These are phyloP conservation scores for Triplophysa tibetana DNA, from an alignment of 2,113 vertebrate species.

Conservation along the genomic window DNA sequence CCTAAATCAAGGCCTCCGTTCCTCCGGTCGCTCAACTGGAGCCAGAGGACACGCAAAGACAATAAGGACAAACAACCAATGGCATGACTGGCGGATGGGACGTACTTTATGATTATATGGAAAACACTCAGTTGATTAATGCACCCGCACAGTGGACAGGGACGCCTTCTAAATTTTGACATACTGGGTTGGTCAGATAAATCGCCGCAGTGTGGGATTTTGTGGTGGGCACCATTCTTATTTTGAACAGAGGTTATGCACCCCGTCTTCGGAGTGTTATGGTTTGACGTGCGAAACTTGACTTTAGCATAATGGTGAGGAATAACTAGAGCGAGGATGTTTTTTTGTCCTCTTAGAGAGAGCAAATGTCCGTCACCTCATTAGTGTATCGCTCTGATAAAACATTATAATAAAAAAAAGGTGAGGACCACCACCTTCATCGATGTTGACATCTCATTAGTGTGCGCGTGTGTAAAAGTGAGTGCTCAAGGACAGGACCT, in stretches of 20 bases:
- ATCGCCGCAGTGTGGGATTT: constrained; percentile 32
- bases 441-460: constrained; percentile 38
- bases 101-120: constrained; percentile 56
- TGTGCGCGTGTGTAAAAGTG: constrained; percentile 23
- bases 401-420: constrained; percentile 47
- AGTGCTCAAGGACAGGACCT: constrained; percentile 28
- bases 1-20: constrained; percentile 54
- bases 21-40: constrained; percentile 30
- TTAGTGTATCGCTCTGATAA: constrained; percentile 46
- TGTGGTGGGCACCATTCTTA: background rate
- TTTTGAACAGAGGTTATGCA: constrained; percentile 11
- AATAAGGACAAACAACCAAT: constrained; percentile 53
- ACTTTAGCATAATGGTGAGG: constrained; percentile 28
- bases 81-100: constrained; percentile 50
- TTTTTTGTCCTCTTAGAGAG: constrained; percentile 24
- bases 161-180: constrained; percentile 49
- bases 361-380: constrained; percentile 44
- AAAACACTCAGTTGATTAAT: constrained; percentile 61
- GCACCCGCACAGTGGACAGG: constrained; percentile 18
- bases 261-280: constrained; percentile 1
- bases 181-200: constrained; percentile 38
- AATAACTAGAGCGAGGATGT: constrained; percentile 5
- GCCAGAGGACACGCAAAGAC: constrained; percentile 47
- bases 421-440: constrained; percentile 48
- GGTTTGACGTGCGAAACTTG: constrained; percentile 17